Conservation (phyloP, 2,797 vertebrate genomes). For the Tadarida brasiliensis region DNA sequence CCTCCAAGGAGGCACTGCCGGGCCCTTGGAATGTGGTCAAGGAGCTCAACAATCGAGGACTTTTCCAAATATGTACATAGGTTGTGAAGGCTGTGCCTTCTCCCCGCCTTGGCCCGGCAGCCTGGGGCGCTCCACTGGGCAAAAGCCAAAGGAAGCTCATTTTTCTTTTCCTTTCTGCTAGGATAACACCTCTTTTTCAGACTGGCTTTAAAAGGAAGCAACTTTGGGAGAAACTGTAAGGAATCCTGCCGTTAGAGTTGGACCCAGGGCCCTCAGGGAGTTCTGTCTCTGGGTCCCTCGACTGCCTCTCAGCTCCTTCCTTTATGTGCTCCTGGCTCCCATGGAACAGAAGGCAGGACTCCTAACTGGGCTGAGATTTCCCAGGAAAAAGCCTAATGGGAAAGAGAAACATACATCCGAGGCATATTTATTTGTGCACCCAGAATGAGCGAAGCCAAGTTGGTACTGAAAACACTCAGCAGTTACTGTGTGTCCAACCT, state of each 20-base stretch:
- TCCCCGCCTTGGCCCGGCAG: background rate
- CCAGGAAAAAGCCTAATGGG: background rate
- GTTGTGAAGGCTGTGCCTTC: background rate
- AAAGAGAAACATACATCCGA: background rate
- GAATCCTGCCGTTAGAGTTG: background rate
- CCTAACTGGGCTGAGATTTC: background rate
- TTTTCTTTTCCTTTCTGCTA: constrained; percentile 49
- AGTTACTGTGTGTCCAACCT: background rate
- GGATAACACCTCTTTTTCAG: background rate
- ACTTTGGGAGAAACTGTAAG: background rate
- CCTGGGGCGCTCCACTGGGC: background rate
- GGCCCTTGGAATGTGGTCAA: constrained; percentile 68
- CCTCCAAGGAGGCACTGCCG: constrained; percentile 14
- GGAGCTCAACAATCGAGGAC: constrained; percentile 68
- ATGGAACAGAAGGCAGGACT: background rate
- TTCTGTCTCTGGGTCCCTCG: background rate
- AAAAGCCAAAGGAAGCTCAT: constrained; percentile 1
- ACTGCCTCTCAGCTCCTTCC: background rate
- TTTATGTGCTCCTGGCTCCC: background rate
- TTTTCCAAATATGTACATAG: constrained; percentile 72
- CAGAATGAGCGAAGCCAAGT: background rate
- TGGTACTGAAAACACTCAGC: background rate
- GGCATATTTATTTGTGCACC: background rate
- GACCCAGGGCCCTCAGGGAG: background rate
- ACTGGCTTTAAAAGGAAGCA: constrained; percentile 55